These are phyloP conservation scores for Myotis daubentonii DNA, from an alignment of 2,797 vertebrate genomes.

Conservation along the genomic window DNA sequence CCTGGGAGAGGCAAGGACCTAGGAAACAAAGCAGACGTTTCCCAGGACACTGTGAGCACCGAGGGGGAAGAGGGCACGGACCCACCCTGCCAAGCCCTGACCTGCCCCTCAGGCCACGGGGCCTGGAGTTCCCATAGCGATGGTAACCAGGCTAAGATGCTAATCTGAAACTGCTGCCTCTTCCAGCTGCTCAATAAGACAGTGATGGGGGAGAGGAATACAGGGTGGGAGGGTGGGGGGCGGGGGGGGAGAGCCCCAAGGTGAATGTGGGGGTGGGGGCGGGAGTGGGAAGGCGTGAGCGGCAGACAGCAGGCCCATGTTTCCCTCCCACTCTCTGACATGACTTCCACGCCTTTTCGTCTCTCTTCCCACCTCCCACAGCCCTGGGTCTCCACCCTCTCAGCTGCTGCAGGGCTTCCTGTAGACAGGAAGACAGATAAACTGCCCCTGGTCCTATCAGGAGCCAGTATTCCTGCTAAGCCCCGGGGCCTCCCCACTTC, in stretches of 20 bases:
- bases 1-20: neutral
- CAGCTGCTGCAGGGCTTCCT: neutral
- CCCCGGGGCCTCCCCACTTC: neutral
- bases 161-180: neutral
- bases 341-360: neutral
- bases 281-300: neutral
- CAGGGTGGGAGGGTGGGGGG: too few relatives aligned
- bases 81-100: neutral
- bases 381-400: neutral
- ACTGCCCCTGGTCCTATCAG: neutral
- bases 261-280: fast-evolving
- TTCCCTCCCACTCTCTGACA: neutral
- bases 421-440: neutral
- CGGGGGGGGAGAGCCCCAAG: neutral
- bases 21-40: neutral
- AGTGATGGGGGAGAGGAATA: neutral
- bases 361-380: neutral
- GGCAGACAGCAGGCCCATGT: neutral
- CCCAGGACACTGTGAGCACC: neutral
- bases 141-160: neutral
- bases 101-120: neutral
- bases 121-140: neutral
- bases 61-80: neutral
- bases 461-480: neutral
- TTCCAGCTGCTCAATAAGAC: neutral